A percentile compares a stretch with the other conserved stretches of the same genome.
Evolutionary conservation across 2,113 vertebrate species (phyloP).

Genomic region (Centropristis striata): DNA sequence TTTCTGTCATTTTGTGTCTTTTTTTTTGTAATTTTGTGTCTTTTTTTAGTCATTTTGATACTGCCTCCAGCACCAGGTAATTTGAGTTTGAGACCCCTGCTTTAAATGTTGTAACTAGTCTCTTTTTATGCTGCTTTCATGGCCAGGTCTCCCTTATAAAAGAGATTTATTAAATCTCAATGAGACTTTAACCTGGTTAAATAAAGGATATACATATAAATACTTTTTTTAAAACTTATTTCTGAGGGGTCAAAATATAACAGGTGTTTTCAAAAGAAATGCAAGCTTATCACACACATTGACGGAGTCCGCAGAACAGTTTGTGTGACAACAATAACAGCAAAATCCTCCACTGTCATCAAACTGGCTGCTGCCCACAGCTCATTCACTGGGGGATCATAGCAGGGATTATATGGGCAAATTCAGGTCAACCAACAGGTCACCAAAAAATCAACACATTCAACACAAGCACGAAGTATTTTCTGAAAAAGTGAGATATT

Average conservation of each 20-base stretch:
- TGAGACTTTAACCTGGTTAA: no score
- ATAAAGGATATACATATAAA: no score
- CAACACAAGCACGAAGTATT: neutral
- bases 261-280: neutral
- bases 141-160: no score
- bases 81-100: no score
- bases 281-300: neutral
- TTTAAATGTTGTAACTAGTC: no score
- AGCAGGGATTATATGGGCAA: conserved; percentile 53
- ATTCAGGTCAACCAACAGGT: conserved; percentile 12
- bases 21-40: no score
- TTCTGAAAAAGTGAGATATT: neutral
- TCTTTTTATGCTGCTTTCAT: no score
- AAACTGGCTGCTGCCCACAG: conserved; percentile 44
- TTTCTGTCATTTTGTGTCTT: no score
- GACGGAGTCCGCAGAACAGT: conserved; percentile 13
- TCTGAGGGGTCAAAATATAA: neutral
- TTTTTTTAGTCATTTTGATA: no score
- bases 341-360: conserved; percentile 70
- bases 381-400: conserved; percentile 60
- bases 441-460: conserved; percentile 5
- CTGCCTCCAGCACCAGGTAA: no score
- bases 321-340: conserved; percentile 54
- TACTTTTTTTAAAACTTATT: neutral
- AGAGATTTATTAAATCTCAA: no score